Base-by-base conservation (phyloP, 2,888 invertebrate genomes). In the Stratiomys singularior region DNA sequence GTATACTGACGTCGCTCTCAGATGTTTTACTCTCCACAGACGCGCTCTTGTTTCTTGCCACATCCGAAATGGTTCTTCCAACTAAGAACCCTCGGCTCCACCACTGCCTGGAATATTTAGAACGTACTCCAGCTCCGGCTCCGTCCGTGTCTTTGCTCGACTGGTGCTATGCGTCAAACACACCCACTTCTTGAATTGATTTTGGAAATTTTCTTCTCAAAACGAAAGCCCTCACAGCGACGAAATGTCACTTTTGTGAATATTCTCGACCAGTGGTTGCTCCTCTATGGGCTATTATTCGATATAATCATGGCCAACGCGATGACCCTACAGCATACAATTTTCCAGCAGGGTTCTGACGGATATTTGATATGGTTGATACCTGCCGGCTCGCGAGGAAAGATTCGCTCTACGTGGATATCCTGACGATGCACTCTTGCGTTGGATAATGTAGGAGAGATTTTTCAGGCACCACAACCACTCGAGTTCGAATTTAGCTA, bases 161-260 rank as follows among this genome's bases (percentile, higher is more conserved):
- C 78, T 79, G 79, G 79, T 81, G 82, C 80, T 82, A 81, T 82
- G 82, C 82, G 82, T 82, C 83, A 83, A 83, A 83, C 83, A 83
- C 83, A 83, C 83, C 83, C 83, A 83, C 83, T 82, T 83, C 79
- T 81, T 64, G 79, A 79, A 79, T 78, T 77, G 78, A 78, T 77
- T 79, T 78, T 78, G 76, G 71, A 77, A 78, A 78, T 64, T 76
- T 69, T 66, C 74, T 76, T 64, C 52, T 25, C 25, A 71, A 28
- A 46, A 44, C 13, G 69, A 69, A 69, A n/a, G 23, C 46, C 44
- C 69, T 13, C n/a, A 52, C 18, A 52, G 13, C 11, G 2, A n/a
- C 25, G n/a, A 58, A 74, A 74, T 58, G 37, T 74, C 58, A 58
- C 60, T 52, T 23, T 28, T 15, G 23, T 28, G 23, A 74, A 52